These are phyloP conservation scores for Triplophysa bombifrons DNA, from an alignment of 2,797 vertebrate genomes.

Conservation along the genomic window DNA sequence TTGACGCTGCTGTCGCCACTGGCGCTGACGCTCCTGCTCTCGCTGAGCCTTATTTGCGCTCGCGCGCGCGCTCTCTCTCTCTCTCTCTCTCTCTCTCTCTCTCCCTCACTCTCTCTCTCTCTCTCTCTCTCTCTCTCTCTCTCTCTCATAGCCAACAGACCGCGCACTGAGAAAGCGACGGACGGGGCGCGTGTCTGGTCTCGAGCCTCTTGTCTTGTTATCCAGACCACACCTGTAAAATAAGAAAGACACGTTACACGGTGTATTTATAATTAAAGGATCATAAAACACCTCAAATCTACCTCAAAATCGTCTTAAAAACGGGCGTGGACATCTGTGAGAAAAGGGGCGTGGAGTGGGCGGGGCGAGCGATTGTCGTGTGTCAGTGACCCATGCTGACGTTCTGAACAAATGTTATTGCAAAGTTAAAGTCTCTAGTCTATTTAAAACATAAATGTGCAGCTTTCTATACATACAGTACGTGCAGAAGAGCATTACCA, in stretches of 20 bases:
- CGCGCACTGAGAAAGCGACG: slow-evolving; percentile 39
- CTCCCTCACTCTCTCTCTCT: slow-evolving; percentile 40
- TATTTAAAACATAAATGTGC: too few species aligned
- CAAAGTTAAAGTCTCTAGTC: too few species aligned
- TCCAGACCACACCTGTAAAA: slow-evolving; percentile 44
- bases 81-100: slow-evolving; percentile 25
- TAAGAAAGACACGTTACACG: slow-evolving; percentile 9
- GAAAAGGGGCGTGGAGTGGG: too few species aligned
- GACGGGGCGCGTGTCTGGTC: slow-evolving; percentile 74
- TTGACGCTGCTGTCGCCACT: slow-evolving; percentile 67
- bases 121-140: slow-evolving; percentile 53
- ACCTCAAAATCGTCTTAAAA: too few species aligned
- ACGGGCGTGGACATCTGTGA: too few species aligned
- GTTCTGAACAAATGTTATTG: too few species aligned
- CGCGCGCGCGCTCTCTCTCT: slow-evolving; percentile 63
- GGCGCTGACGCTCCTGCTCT: slow-evolving; percentile 63
- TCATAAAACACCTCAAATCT: too few species aligned
- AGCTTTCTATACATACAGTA: too few species aligned
- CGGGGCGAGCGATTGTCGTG: too few species aligned
- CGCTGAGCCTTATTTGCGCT: slow-evolving; percentile 63
- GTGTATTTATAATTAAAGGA: too few species aligned
- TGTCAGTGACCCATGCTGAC: too few species aligned
- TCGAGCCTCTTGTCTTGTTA: slow-evolving; percentile 60
- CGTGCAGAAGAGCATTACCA: too few species aligned
- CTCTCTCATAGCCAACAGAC: slow-evolving; percentile 39